Evolutionary conservation across 2,797 vertebrate species (phyloP).

Genomic region (Molossus alvarezi): DNA sequence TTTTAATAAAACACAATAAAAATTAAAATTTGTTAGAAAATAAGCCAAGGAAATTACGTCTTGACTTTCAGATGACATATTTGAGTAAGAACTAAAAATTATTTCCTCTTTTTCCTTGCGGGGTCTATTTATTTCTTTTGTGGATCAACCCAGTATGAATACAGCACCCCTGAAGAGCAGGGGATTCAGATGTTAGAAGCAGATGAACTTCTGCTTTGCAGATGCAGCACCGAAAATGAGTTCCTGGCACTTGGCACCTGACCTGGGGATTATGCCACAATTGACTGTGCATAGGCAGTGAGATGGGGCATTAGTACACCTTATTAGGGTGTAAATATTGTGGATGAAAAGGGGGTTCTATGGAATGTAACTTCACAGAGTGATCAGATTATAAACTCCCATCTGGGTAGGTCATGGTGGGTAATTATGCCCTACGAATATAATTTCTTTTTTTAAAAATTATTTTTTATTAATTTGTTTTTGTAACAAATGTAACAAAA

Average conservation of each 20-base stretch:
- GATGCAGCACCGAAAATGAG: background rate
- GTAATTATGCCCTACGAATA: background rate
- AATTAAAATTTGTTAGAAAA: slow-evolving; percentile 40
- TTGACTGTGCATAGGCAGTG: background rate
- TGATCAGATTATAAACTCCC: background rate
- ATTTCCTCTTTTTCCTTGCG: slow-evolving; percentile 27
- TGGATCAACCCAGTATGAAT: slow-evolving; percentile 24
- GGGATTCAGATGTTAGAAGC: background rate
- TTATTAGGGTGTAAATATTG: background rate
- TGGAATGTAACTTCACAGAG: background rate
- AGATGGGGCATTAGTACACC: background rate
- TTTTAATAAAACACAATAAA: slow-evolving; percentile 53
- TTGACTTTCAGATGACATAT: background rate
- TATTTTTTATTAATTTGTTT: too few species aligned
- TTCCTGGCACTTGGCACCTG: background rate
- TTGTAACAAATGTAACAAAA: too few species aligned
- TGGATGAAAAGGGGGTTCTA: background rate
- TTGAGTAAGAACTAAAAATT: slow-evolving; percentile 45
- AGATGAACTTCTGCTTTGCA: background rate
- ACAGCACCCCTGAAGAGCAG: background rate
- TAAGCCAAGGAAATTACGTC: background rate
- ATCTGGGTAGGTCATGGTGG: background rate
- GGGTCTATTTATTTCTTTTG: slow-evolving; percentile 75
- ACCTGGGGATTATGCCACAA: background rate
- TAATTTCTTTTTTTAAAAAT: background rate